Base-by-base conservation (phyloP, 2,797 vertebrate species). In the Echeneis naucrates region DNA sequence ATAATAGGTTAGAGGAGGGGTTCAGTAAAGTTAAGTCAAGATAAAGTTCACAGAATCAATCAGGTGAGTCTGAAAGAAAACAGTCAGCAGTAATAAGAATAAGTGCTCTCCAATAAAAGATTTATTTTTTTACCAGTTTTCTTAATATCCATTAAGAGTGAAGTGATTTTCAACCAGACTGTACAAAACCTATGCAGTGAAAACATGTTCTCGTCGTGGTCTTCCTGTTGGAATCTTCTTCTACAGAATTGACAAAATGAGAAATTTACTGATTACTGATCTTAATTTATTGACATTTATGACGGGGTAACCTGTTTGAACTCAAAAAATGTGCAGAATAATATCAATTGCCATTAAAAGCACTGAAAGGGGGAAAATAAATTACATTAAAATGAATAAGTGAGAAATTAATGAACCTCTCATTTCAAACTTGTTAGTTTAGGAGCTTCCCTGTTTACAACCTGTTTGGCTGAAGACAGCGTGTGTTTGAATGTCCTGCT, bases 401-500 rank as follows among this genome's bases (percentile, higher is more conserved):
- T 3, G 4, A 23, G 17, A 42, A 19, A 42, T 21, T 19, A 35
- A 37, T 6, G 8, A 10, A 55, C 12, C 9, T 45, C 33, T 57
- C 5, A 21, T 59, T 47, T 32, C 9, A n/a, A 52, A 2, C 19
- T 27, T 37, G 16, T 5, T 47, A 38, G 13, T 71, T 58, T 59
- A 4, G 42, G 12, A 42, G 35, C 14, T 23, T 32, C 32, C 50
- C 19, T 38, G 19, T 35, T 60, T 14, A 32, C 37, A 44, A n/a
- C n/a, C n/a, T 32, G 12, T 66, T 68, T 71, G 37, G 76, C 66
- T 68, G 13, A n/a, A 59, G 66, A 54, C 27, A 30, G 30, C 78
- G 55, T 70, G 5, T 67, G 52, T n/a, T n/a, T n/a, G n/a, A n/a
- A 60, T 33, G 17, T 74, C 24, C 50, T 3, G 1, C 11, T 71